Percentiles rank a stretch among this genome's conserved stretches.
Evolutionary conservation across 2,797 vertebrate species (phyloP).

Genomic region (Morus bassanus): DNA sequence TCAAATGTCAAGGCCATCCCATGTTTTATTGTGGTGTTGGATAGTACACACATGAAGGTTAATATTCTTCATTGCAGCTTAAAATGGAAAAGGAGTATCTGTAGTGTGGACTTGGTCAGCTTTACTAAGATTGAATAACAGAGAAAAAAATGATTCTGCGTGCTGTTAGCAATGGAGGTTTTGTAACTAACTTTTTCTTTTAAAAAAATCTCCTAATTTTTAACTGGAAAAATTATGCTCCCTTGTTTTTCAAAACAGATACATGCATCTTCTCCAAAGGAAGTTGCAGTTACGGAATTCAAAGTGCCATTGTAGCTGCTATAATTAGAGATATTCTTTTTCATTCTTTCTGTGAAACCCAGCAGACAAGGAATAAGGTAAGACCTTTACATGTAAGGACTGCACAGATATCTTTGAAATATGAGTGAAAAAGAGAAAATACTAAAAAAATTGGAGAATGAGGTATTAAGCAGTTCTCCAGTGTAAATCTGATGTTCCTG

Average conservation of each 20-base stretch:
- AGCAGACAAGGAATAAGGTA: background rate
- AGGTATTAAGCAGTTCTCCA: constrained; percentile 58
- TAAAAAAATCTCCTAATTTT: background rate
- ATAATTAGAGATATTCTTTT: background rate
- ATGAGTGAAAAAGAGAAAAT: background rate
- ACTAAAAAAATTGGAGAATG: background rate
- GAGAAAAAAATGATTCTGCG: constrained; percentile 43
- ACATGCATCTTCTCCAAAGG: background rate
- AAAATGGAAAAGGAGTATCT: background rate
- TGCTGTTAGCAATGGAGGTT: background rate
- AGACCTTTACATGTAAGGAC: background rate
- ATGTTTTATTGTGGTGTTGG: background rate
- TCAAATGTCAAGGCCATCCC: background rate
- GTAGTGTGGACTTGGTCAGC: background rate
- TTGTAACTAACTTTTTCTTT: background rate
- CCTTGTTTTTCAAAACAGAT: background rate
- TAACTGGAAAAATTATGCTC: background rate
- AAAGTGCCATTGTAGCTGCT: background rate
- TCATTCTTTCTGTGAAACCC: background rate
- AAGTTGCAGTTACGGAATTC: background rate
- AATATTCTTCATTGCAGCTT: background rate
- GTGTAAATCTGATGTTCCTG: constrained; percentile 42
- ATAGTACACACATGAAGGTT: background rate
- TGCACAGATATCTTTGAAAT: background rate
- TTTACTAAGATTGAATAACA: background rate